Base-by-base conservation (phyloP, 2,797 vertebrate genomes). In the Crypturellus tataupa region DNA sequence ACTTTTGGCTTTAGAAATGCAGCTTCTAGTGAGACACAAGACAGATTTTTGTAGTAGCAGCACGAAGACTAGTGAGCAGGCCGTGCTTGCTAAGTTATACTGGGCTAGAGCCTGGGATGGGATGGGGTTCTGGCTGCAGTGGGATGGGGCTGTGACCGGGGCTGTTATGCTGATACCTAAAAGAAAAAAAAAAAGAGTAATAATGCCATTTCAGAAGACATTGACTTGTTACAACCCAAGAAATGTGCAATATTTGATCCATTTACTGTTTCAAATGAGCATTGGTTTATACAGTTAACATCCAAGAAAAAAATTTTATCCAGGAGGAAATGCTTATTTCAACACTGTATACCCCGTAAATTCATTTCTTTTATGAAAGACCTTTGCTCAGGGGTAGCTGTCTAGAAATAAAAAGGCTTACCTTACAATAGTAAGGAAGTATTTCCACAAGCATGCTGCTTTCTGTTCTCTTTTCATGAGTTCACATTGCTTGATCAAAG, bases 311-410 rank as follows among this genome's bases (percentile, higher is more conserved):
- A 67, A 60, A 59, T 85, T 78, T 35, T 47, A 37, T 68, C 83
- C 70, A 55, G 59, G 85, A 69, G 53, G 67, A 82, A 91, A 93
- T 70, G 39, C 51, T 80, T 65, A 69, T 95, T 83, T 87, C 35
- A 91, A 85, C 27, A 49, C 19, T 18, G 24, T 51, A 71, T n/a
- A 29, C 9, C 39, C 8, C 10, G 25, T 40, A 6, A 11, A 49
- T 90, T 85, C 64, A 16, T 18, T 89, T 33, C 47, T 92, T 83
- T 91, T 81, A 29, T 55, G 40, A 80, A 87, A 86, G 85, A 67
- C 9, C 39, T 39, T 65, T 44, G 23, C 31, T 93, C 18, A 6
- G n/a, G 62, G 91, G 51, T 21, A 64, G 42, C 25, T 55, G 24
- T 37, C n/a, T 89, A 60, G 62, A 64, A 51, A 51, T 56, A 71